Percentiles rank a stretch among this genome's conserved stretches.
Conservation (phyloP, 2,888 invertebrate species). For the Orchesella flavescens region DNA sequence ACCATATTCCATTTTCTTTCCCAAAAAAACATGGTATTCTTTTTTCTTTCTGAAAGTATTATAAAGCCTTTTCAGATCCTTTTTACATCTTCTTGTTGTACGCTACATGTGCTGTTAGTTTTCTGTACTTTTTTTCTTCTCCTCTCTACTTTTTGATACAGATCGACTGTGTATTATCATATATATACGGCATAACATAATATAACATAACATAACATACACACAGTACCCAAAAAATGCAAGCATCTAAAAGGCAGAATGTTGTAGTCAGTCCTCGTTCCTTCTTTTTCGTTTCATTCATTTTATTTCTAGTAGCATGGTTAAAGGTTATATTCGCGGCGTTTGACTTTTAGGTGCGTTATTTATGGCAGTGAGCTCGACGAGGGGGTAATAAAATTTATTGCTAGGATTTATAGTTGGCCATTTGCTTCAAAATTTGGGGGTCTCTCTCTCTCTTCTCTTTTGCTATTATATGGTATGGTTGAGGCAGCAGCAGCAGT, state of each 20-base stretch:
- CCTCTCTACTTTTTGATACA: slow-evolving; percentile 33
- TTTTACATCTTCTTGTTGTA: slow-evolving; percentile 46
- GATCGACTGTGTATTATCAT: slow-evolving; percentile 42
- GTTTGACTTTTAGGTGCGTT: slow-evolving; percentile 72
- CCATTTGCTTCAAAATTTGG: slow-evolving; percentile 72
- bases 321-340: slow-evolving; percentile 71
- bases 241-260: slow-evolving; percentile 54
- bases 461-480: slow-evolving; percentile 24
- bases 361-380: slow-evolving; percentile 72
- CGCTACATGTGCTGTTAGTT: not conserved
- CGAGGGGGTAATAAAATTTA: slow-evolving; percentile 73
- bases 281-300: slow-evolving; percentile 47
- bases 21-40: slow-evolving; percentile 25
- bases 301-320: slow-evolving; percentile 65
- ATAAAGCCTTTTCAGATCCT: slow-evolving; percentile 54
- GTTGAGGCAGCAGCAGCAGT: slow-evolving; percentile 11
- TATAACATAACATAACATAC: too few relatives aligned
- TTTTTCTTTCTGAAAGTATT: slow-evolving; percentile 41
- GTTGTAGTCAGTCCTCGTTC: slow-evolving; percentile 56
- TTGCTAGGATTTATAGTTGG: slow-evolving; percentile 73
- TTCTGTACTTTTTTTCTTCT: slow-evolving; percentile 30
- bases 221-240: slow-evolving; percentile 53
- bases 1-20: not conserved
- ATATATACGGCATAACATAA: too few relatives aligned
- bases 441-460: slow-evolving; percentile 60